A percentile compares a stretch with the other conserved stretches of the same genome.
Conservation (phyloP, 2,888 invertebrate genomes). For the Ochropleura plecta region DNA sequence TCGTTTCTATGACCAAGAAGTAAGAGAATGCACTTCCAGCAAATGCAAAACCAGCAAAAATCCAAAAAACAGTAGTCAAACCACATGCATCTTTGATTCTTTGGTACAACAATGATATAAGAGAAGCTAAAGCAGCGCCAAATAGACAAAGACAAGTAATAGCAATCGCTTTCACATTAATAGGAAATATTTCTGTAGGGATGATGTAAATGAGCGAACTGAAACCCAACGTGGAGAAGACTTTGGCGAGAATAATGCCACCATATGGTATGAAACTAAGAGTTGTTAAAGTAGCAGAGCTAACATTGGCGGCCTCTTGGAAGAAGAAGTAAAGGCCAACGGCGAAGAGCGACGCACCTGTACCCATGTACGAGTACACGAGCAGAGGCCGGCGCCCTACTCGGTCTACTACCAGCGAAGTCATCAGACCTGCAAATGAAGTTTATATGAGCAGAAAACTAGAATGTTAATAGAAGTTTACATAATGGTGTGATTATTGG, state of each 20-base stretch:
- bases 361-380: constrained; percentile 78
- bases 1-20: constrained; percentile 88
- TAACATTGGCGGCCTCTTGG: constrained; percentile 63
- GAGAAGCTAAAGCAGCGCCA: constrained; percentile 83
- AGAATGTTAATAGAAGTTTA: too few relatives aligned
- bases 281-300: constrained; percentile 35
- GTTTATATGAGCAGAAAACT: neutral
- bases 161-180: constrained; percentile 88
- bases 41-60: constrained; percentile 83
- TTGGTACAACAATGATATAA: constrained; percentile 85
- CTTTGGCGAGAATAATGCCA: constrained; percentile 76
- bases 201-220: constrained; percentile 85
- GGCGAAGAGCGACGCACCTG: constrained; percentile 65
- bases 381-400: constrained; percentile 84
- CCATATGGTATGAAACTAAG: constrained; percentile 77
- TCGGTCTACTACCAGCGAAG: constrained; percentile 72
- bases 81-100: constrained; percentile 82
- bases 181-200: constrained; percentile 88
- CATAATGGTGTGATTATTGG: too few relatives aligned
- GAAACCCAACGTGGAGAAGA: constrained; percentile 80
- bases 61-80: constrained; percentile 83
- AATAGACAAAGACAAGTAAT: constrained; percentile 84
- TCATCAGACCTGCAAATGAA: constrained; percentile 72
- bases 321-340: constrained; percentile 79
- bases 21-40: constrained; percentile 81